Base-by-base conservation (phyloP, 2,797 vertebrate genomes). In the Alca torda region DNA sequence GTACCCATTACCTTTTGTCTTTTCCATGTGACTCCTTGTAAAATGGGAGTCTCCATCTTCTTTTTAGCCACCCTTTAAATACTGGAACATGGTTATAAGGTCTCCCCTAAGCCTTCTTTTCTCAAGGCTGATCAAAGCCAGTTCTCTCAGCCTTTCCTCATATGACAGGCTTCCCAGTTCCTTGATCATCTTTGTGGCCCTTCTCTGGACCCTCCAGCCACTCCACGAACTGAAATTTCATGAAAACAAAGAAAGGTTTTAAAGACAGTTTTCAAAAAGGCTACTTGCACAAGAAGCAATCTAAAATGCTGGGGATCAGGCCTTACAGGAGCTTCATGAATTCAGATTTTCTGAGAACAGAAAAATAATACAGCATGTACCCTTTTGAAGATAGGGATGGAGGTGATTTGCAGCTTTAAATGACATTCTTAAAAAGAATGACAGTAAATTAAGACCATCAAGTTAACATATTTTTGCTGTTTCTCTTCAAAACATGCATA, bases 401-500 rank as follows among this genome's bases (percentile, higher is more conserved):
- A 83, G 4, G 4, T 31, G 10, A 53, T 83, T 70, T 90, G 1
- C 4, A 54, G 3, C 11, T 60, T 63, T 39, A 91, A 84, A 65
- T 41, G 7, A 0, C 8, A 43, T 24, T 69, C 1, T 31, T 37
- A 14, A 73, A 41, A 59, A 67, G 2, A 43, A 45, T 3, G 7
- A 5, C 15, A 65, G 7, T 72, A 84, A 61, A 63, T 33, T 54
- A 70, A 11, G 12, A 45, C 4, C 4, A 60, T 2, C 16, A 4
- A 26, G 2, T 80, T 74, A 39, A 5, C 2, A 16, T 64, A 41
- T 63, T 68, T 92, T 64, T 37, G 0, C 19, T 9, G 3, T 69
- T 92, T 88, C 23, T 80, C 16, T 54, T 89, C 18, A 76, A 89
- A 82, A 72, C 65, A 46, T 5, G 2, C 3, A 15, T 35, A 48